Evolutionary conservation across 2,113 vertebrate species (phyloP).

Genomic region (Rhabdomys dilectus): DNA sequence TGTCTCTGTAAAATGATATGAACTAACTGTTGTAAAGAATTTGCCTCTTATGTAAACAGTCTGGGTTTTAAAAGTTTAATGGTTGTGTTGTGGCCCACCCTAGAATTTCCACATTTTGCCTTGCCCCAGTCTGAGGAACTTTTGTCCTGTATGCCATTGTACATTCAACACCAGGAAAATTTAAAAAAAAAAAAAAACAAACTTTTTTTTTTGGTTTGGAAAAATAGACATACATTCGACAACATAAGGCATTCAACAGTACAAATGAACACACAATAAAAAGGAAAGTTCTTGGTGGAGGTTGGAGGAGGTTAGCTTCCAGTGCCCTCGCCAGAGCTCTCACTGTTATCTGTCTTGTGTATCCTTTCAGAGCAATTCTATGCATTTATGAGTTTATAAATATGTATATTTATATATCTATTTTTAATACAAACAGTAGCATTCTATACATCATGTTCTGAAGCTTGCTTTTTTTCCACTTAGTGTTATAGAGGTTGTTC

Average conservation of each 20-base stretch:
- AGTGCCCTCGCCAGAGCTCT: neutral
- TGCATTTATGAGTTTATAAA: conserved; percentile 79
- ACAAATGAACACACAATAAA: conserved; percentile 17
- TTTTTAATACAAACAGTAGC: conserved; percentile 83
- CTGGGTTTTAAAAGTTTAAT: conserved; percentile 38
- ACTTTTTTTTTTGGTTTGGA: neutral
- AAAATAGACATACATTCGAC: conserved; percentile 39
- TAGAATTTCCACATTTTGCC: conserved; percentile 22
- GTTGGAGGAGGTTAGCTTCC: neutral
- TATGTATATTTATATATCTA: conserved; percentile 83
- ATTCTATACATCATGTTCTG: conserved; percentile 71
- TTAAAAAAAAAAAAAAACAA: neutral
- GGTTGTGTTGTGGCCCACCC: neutral
- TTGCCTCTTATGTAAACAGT: conserved; percentile 62
- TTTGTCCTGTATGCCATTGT: neutral
- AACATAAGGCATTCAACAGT: conserved; percentile 33
- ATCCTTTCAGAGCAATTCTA: conserved; percentile 76
- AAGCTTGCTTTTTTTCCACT: conserved; percentile 77
- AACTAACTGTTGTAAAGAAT: conserved; percentile 53
- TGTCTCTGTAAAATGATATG: conserved; percentile 65
- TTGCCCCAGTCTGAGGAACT: neutral
- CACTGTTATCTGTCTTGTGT: conserved; percentile 69
- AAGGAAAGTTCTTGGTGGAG: conserved; percentile 2
- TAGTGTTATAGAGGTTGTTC: conserved; percentile 37
- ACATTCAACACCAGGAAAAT: neutral